phyloP scores from a whole-genome alignment of 2,888 invertebrate species.

The Himalopsyche tibetana region DNA sequence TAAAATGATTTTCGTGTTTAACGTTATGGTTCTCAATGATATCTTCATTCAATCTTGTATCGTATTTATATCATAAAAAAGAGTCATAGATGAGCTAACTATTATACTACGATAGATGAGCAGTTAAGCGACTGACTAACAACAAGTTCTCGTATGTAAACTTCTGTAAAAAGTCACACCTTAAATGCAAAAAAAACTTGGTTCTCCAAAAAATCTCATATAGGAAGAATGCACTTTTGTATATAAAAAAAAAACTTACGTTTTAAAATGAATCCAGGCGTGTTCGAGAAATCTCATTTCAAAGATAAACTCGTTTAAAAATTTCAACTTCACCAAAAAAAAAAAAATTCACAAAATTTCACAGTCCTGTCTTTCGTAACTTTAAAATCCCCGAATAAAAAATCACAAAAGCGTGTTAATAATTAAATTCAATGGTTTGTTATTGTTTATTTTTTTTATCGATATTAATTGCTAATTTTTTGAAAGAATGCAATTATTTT shows the following conservation, averaged over 20 bases:
- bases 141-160: too few species aligned
- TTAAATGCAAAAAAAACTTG: too few species aligned
- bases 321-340: not conserved
- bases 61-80: too few species aligned
- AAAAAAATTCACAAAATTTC: not conserved
- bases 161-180: too few species aligned
- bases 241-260: conserved; percentile 18
- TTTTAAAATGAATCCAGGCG: not conserved
- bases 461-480: not conserved
- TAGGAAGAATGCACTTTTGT: too few species aligned
- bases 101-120: too few species aligned
- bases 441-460: not conserved
- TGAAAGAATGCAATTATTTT: not conserved
- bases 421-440: not conserved
- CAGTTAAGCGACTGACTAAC: too few species aligned
- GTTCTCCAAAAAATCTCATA: too few species aligned
- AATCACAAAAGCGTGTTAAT: not conserved
- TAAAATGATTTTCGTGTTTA: too few species aligned
- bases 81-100: too few species aligned
- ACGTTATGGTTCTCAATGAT: too few species aligned
- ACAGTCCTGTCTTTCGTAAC: not conserved
- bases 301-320: not conserved
- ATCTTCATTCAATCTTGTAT: too few species aligned
- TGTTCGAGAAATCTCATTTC: not conserved
- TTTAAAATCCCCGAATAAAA: not conserved